phyloP scores from a whole-genome alignment of 1,140 invertebrate genomes.

The Atta texana region DNA sequence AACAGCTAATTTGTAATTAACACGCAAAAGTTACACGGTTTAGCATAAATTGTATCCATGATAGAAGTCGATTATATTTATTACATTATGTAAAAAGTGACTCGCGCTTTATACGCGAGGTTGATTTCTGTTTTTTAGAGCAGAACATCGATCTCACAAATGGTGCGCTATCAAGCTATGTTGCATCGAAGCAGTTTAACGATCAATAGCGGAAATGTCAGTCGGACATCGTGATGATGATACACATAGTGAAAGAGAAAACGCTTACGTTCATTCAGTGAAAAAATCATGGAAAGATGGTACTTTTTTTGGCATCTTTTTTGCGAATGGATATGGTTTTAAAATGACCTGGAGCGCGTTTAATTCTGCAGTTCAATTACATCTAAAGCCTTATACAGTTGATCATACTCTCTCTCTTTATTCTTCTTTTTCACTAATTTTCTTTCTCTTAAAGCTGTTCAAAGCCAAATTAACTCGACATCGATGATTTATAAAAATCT shows the following conservation, averaged over 20 bases:
- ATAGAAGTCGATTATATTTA: conserved; percentile 13
- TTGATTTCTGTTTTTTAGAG: conserved; percentile 23
- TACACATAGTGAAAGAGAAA: conserved; percentile 39
- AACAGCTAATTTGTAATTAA: conserved; percentile 51
- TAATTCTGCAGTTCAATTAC: conserved; percentile 14
- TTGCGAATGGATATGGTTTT: conserved; percentile 29
- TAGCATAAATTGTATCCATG: background rate
- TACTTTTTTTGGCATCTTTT: conserved; percentile 27
- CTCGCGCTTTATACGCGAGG: background rate
- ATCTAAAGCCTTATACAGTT: conserved; percentile 3
- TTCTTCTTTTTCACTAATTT: background rate
- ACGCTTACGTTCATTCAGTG: conserved; percentile 41
- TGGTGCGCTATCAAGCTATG: background rate
- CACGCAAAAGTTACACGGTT: background rate
- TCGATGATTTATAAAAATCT: conserved; percentile 69
- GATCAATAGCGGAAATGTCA: conserved; percentile 44
- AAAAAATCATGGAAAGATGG: conserved; percentile 28
- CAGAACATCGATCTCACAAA: conserved; percentile 47
- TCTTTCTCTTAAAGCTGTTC: background rate
- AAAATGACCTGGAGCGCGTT: conserved; percentile 2
- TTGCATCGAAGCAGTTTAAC: conserved; percentile 37
- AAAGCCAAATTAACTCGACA: conserved; percentile 56
- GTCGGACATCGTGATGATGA: conserved; percentile 33
- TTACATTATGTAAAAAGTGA: background rate
- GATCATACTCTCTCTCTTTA: background rate